phyloP scores from a whole-genome alignment of 2,113 vertebrate species.

The Pollimyrus isidori region DNA sequence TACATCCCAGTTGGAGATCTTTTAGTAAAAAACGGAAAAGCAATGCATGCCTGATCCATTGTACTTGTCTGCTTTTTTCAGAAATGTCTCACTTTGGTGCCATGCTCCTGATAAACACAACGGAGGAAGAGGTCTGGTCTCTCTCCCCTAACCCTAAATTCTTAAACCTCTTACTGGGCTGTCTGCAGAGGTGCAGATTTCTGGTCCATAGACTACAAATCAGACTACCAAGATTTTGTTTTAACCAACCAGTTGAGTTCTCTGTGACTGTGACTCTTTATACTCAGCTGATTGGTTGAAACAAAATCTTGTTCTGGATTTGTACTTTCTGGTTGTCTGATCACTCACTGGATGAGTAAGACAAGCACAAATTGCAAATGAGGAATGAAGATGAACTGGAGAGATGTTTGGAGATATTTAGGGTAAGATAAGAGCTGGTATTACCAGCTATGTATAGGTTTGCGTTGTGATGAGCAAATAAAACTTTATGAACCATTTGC shows the following conservation, averaged over 20 bases:
- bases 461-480: background rate
- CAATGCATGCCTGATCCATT: background rate
- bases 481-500: no score
- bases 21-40: background rate
- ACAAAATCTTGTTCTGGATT: no score
- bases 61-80: conserved; percentile 23
- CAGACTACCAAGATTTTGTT: no score
- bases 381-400: background rate
- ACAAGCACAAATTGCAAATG: background rate
- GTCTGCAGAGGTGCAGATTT: conserved; percentile 32
- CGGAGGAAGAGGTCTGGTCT: conserved; percentile 58
- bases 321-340: conserved; percentile 47
- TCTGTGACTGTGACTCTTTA: no score
- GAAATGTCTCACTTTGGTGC: conserved; percentile 66
- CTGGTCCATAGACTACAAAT: no score
- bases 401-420: background rate
- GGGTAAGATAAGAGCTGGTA: background rate
- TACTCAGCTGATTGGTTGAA: no score
- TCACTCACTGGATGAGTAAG: conserved; percentile 54
- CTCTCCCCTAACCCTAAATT: conserved; percentile 35
- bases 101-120: conserved; percentile 61
- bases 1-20: background rate
- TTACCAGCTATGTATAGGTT: conserved; percentile 20
- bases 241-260: no score
- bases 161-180: conserved; percentile 54